phyloP scores from a whole-genome alignment of 2,888 invertebrate species.

The Agonopterix heracliana region DNA sequence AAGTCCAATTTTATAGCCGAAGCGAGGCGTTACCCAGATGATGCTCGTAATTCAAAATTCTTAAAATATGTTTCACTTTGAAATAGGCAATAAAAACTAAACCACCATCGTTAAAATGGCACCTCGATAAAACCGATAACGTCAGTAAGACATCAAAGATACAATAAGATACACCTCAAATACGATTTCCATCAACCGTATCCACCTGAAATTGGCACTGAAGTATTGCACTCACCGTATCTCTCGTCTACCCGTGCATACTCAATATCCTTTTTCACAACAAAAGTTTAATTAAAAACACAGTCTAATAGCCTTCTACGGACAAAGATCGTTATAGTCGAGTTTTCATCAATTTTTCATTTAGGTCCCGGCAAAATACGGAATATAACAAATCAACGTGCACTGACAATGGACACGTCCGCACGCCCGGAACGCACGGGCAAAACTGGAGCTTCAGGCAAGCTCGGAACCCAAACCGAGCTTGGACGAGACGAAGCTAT shows the following conservation, averaged over 20 bases:
- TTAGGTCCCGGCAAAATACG: slow-evolving; percentile 45
- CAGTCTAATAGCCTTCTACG: slow-evolving; percentile 28
- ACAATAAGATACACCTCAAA: no score
- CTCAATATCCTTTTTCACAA: slow-evolving; percentile 42
- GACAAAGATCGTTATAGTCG: slow-evolving; percentile 33
- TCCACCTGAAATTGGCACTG: slow-evolving; percentile 50
- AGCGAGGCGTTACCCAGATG: no score
- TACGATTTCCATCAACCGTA: no score
- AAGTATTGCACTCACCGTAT: slow-evolving; percentile 49
- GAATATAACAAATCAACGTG: background rate
- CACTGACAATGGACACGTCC: slow-evolving; percentile 30
- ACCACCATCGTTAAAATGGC: no score
- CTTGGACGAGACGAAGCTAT: slow-evolving; percentile 23
- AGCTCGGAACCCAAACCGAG: slow-evolving; percentile 34
- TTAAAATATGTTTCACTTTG: no score
- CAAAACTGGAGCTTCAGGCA: slow-evolving; percentile 53
- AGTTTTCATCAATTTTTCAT: slow-evolving; percentile 57
- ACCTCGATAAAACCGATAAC: no score
- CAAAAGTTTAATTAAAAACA: slow-evolving; percentile 40
- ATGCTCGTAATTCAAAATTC: no score
- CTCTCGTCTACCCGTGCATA: slow-evolving; percentile 14
- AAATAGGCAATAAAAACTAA: no score
- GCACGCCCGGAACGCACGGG: slow-evolving; percentile 43
- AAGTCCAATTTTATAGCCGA: no score
- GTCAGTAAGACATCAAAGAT: no score